Percentiles rank a stretch among this genome's conserved stretches.
phyloP scores from a whole-genome alignment of 35 echinoderm and acorn worm species.

The Acanthaster planci region DNA sequence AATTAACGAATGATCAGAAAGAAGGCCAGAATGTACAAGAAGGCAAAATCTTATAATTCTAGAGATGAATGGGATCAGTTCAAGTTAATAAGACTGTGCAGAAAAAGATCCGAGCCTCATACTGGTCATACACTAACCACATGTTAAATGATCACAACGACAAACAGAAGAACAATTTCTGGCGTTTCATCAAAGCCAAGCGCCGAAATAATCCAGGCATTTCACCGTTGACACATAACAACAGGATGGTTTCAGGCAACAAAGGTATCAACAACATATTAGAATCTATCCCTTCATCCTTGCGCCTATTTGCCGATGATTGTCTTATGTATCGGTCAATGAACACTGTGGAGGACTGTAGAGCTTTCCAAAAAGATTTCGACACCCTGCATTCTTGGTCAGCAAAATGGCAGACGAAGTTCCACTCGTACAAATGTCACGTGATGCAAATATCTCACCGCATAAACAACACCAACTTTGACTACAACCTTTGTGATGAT shows the following conservation, averaged over 20 bases:
- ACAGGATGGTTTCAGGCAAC: constrained; percentile 29
- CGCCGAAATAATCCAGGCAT: constrained; percentile 28
- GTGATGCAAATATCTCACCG: constrained; percentile 44
- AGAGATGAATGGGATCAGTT: constrained; percentile 34
- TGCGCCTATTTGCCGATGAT: neutral
- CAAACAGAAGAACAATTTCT: constrained; percentile 48
- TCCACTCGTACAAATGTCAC: constrained; percentile 5
- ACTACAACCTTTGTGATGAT: neutral
- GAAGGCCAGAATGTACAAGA: constrained; percentile 50
- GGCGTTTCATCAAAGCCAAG: constrained; percentile 41
- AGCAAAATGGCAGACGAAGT: neutral
- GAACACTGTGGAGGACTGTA: neutral
- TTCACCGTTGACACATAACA: constrained; percentile 29
- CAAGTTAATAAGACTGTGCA: constrained; percentile 42
- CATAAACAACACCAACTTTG: constrained; percentile 24
- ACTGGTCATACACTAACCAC: constrained; percentile 32
- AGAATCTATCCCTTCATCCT: neutral
- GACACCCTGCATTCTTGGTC: neutral
- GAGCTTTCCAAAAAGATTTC: neutral
- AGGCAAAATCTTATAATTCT: constrained; percentile 29
- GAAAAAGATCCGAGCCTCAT: constrained; percentile 37
- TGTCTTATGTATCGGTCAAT: neutral
- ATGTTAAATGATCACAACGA: constrained; percentile 41
- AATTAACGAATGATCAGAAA: constrained; percentile 52
- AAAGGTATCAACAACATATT: constrained; percentile 24